Percentiles rank a stretch among this genome's conserved stretches.
Conservation (phyloP, 2,797 vertebrate genomes). For the Ceryle rudis region DNA sequence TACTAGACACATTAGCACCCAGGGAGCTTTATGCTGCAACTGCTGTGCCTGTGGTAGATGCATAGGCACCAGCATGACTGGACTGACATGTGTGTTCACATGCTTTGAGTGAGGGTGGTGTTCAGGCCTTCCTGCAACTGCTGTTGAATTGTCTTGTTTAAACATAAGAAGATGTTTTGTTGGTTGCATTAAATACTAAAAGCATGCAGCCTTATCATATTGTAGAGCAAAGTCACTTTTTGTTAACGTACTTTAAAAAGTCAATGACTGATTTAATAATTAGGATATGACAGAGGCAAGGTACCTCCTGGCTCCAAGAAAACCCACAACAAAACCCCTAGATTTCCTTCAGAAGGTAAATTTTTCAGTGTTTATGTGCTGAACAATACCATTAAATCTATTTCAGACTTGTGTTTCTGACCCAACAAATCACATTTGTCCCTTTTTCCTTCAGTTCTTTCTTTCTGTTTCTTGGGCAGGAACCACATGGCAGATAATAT, state of each 20-base stretch:
- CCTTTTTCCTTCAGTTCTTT: not conserved
- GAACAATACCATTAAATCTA: not conserved
- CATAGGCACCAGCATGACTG: not conserved
- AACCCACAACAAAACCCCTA: not conserved
- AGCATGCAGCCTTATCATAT: not conserved
- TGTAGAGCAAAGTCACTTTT: not conserved
- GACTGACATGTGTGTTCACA: not conserved
- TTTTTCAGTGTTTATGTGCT: not conserved
- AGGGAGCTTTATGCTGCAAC: not conserved
- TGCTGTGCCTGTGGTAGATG: not conserved
- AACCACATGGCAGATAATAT: not conserved
- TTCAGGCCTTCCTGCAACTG: not conserved
- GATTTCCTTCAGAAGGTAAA: not conserved
- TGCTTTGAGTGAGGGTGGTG: not conserved
- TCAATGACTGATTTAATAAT: not conserved
- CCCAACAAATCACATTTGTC: not conserved
- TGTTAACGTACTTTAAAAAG: not conserved
- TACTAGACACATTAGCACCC: not conserved
- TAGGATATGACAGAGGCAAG: not conserved
- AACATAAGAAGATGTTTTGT: not conserved
- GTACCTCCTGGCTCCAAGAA: not conserved
- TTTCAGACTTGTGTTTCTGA: conserved; percentile 2
- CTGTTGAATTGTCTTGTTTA: not conserved
- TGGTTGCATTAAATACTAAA: not conserved
- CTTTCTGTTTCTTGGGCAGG: not conserved